Percentiles rank a stretch among this genome's conserved stretches.
These are phyloP conservation scores for Natator depressus DNA, from an alignment of 2,113 vertebrate species.

Conservation along the genomic window DNA sequence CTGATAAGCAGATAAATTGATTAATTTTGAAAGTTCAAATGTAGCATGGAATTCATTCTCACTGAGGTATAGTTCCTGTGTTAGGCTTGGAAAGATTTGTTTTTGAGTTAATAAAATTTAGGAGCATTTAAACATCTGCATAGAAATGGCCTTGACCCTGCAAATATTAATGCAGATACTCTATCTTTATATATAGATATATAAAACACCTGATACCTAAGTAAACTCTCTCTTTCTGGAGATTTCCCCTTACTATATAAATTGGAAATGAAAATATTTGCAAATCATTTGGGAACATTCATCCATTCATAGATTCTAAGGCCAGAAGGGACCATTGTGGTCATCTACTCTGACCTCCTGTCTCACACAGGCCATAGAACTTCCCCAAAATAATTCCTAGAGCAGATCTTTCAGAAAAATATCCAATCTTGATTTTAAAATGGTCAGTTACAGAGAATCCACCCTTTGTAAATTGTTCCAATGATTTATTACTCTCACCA, in stretches of 20 bases:
- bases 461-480: neutral
- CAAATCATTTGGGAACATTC: no score
- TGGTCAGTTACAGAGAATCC: neutral
- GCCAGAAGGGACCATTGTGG: neutral
- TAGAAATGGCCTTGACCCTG: neutral
- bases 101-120: neutral
- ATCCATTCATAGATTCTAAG: neutral
- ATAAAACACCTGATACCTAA: neutral
- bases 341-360: no score
- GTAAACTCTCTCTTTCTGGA: neutral
- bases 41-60: neutral
- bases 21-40: neutral
- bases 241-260: rapidly evolving
- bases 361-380: neutral
- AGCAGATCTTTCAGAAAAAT: neutral
- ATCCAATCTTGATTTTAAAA: neutral
- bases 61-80: neutral
- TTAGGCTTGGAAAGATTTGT: neutral
- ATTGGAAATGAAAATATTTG: neutral
- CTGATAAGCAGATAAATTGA: neutral
- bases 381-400: neutral
- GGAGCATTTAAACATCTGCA: neutral
- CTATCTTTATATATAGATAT: neutral
- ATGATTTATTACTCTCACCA: neutral
- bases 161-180: neutral